Base-by-base conservation (phyloP, 2,888 invertebrate species). In the Rhyacophila evoluta region DNA sequence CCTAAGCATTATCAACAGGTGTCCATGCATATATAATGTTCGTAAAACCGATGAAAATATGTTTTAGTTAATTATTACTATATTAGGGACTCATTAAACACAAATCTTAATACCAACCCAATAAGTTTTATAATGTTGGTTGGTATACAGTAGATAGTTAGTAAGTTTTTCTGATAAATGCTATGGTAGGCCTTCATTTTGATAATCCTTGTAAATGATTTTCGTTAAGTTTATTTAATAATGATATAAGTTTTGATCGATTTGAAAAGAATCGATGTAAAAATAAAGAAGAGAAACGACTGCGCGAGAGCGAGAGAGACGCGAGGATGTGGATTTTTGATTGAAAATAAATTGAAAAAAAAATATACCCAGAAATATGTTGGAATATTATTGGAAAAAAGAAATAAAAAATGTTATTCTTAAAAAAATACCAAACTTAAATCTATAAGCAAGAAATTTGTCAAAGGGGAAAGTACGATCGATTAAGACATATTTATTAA, bases 261-360 rank as follows among this genome's bases (percentile, higher is more conserved):
- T 55, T 15, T 2, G 19, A 55, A 25, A 19, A 19, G 55, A 19
- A 55, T 19, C 19, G 6, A 19, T 6, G 39, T 39, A 55, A 55
- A 8, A 55, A 55, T 55, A 55, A 29, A 69, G 10, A 41, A 69
- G 74, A 12, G 69, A 25, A 69, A n/a, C 27, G 36, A 0, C 27
- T 19, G 29, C 10, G 6, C 33, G 79, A 19, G 75, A 6, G 75
- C 36, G 79, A 79, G 75, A 19, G 79, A 72, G 79, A 78, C 68
- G 77, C n/a, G 68, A 37, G 33, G 38, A 19, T 12, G 72, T 27
- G 75, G 75, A 70, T 68, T 79, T 81, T 79, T 81, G 81, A 81
- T 81, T 81, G 77, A 77, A 79, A 81, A 81, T 79, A 81, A 79
- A 79, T 77, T 77, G 41, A 76, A 79, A 79, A 81, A 81, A 74